These are phyloP conservation scores for Odontocolon sp. DNA, from an alignment of 2,888 invertebrate species.

Conservation along the genomic window DNA sequence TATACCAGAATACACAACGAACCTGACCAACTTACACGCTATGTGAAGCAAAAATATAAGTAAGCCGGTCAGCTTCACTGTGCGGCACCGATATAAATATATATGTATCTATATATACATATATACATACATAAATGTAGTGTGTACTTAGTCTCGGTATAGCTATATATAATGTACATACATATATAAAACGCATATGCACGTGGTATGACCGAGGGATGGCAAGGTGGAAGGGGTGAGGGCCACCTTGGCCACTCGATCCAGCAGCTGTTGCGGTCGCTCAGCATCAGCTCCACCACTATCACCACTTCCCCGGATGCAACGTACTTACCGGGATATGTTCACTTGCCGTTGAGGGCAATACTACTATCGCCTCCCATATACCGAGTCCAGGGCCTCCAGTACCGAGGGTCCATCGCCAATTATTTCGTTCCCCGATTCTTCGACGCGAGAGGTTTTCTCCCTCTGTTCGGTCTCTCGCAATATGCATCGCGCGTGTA, in stretches of 20 bases:
- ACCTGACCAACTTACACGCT: too few relatives aligned
- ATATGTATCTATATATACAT: not conserved
- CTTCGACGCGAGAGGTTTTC: constrained; percentile 43
- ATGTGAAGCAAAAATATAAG: too few relatives aligned
- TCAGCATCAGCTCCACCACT: constrained; percentile 26
- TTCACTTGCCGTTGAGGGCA: not conserved
- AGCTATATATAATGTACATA: not conserved
- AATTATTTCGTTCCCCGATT: constrained; percentile 57
- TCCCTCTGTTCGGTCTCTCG: constrained; percentile 33
- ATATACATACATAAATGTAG: not conserved
- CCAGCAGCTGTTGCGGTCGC: constrained; percentile 62
- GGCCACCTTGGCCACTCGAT: constrained; percentile 51
- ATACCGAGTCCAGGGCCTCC: constrained; percentile 24
- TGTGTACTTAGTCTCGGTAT: constrained; percentile 7
- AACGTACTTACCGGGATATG: not conserved
- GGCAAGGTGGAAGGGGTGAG: too few relatives aligned
- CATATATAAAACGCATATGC: constrained; percentile 27
- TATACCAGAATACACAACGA: too few relatives aligned
- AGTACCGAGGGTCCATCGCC: constrained; percentile 43
- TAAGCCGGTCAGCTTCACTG: too few relatives aligned
- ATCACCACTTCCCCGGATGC: constrained; percentile 24
- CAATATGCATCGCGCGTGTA: constrained; percentile 43
- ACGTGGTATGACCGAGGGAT: constrained; percentile 5
- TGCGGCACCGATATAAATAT: not conserved
- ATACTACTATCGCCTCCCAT: not conserved